Evolutionary conservation across 2,113 vertebrate genomes (phyloP).

Genomic region (Galemys pyrenaicus): DNA sequence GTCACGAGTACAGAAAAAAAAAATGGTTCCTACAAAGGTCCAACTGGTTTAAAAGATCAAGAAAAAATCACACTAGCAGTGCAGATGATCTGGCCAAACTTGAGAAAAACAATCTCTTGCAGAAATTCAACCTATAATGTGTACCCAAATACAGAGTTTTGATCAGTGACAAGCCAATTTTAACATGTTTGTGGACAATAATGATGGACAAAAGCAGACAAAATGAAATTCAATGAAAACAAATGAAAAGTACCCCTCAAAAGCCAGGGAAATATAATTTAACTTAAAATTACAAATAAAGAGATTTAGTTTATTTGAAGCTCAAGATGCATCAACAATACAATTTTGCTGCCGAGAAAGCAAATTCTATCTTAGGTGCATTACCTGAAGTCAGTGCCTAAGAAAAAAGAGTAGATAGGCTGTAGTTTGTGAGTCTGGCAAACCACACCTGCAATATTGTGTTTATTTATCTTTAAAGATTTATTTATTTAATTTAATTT

Average conservation of each 20-base stretch:
- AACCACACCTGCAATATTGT: background rate
- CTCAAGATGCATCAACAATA: background rate
- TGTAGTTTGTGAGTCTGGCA: background rate
- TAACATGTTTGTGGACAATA: background rate
- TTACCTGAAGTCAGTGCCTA: background rate
- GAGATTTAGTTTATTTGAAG: conserved; percentile 6
- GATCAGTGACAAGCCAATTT: background rate
- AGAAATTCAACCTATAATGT: background rate
- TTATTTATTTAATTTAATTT: too few relatives aligned
- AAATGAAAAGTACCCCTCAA: background rate
- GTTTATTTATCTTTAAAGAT: too few relatives aligned
- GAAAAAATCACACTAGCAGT: background rate
- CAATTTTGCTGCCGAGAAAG: background rate
- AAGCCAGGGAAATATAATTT: background rate
- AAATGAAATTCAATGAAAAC: conserved; percentile 6
- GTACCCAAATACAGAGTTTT: background rate
- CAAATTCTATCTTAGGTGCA: background rate
- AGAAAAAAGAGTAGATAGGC: background rate
- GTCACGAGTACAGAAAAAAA: conserved; percentile 29
- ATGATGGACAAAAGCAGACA: background rate
- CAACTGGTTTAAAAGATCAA: background rate
- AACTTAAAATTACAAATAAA: conserved; percentile 26
- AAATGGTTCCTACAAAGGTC: background rate
- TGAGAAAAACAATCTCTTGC: background rate
- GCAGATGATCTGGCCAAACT: background rate